Evolutionary conservation across 1,140 invertebrate species (phyloP).

Genomic region (Brachionus koreanus): DNA sequence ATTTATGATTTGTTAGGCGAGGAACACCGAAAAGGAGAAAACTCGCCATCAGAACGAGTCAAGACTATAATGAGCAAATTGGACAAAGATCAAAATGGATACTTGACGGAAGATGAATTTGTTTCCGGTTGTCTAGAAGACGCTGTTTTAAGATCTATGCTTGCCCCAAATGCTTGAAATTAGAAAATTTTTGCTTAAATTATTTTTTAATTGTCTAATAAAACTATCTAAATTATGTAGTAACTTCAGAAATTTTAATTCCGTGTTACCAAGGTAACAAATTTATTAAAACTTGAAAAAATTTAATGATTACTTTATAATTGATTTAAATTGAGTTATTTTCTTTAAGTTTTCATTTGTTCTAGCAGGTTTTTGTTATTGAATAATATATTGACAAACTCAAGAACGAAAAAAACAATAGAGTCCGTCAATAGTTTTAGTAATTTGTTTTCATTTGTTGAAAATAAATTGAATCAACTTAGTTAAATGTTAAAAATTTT

Average conservation of each 20-base stretch:
- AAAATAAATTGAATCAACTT: not conserved
- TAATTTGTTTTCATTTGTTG: not conserved
- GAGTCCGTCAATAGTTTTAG: not conserved
- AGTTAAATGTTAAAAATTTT: not conserved
- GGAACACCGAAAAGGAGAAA: slow-evolving; percentile 41
- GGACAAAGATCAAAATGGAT: slow-evolving; percentile 36
- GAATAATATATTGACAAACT: slow-evolving; percentile 13
- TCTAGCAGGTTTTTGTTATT: slow-evolving; percentile 9
- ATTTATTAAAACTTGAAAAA: not conserved
- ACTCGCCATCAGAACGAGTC: slow-evolving; percentile 20
- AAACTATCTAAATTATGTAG: not conserved
- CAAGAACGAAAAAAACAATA: slow-evolving; percentile 1
- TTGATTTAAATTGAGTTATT: slow-evolving; percentile 6
- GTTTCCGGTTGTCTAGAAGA: slow-evolving; percentile 25
- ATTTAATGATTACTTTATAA: not conserved
- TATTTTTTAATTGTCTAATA: slow-evolving; percentile 1
- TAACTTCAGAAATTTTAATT: not conserved
- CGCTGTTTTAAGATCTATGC: not conserved
- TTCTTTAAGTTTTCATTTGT: not conserved
- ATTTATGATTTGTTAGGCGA: slow-evolving; percentile 44
- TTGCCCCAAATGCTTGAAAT: slow-evolving; percentile 35
- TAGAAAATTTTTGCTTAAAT: not conserved
- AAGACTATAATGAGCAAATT: slow-evolving; percentile 31
- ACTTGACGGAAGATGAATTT: slow-evolving; percentile 44
- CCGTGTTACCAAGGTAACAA: not conserved